Evolutionary conservation across 1,140 invertebrate genomes (phyloP).

Genomic region (Lepeophtheirus salmonis): DNA sequence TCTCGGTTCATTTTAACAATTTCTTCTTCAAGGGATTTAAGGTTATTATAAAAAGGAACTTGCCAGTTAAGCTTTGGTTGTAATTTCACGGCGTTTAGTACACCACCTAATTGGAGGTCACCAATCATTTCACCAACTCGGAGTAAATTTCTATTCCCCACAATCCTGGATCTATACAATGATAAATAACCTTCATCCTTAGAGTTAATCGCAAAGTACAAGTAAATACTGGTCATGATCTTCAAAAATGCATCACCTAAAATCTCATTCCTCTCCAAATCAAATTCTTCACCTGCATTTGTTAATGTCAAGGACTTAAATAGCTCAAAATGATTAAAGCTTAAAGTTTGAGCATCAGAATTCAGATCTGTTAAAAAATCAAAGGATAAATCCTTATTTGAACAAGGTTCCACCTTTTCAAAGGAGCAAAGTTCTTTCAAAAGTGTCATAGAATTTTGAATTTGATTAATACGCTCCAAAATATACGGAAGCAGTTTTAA

Average conservation of each 20-base stretch:
- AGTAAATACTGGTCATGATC: background rate
- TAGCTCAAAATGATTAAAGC: background rate
- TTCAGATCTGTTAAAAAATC: background rate
- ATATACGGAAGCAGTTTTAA: background rate
- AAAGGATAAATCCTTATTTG: too few species aligned
- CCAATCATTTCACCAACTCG: background rate
- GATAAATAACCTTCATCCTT: background rate
- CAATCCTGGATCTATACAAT: background rate
- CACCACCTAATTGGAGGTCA: background rate
- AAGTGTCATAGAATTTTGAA: background rate
- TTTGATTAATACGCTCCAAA: background rate
- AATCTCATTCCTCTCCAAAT: constrained; percentile 12
- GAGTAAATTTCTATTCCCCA: background rate
- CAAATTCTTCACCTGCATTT: background rate
- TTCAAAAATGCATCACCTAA: constrained; percentile 10
- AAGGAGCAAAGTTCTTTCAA: background rate
- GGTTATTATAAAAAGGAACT: background rate
- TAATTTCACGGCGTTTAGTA: background rate
- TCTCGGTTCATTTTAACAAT: background rate
- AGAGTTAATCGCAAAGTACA: background rate
- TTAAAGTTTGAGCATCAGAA: background rate
- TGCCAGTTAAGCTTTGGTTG: background rate
- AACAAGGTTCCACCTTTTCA: background rate
- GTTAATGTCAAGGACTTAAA: constrained; percentile 11
- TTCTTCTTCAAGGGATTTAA: background rate